A percentile compares a stretch with the other conserved stretches of the same genome.
phyloP scores from a whole-genome alignment of 2,113 vertebrate genomes.

The Chunga burmeisteri region DNA sequence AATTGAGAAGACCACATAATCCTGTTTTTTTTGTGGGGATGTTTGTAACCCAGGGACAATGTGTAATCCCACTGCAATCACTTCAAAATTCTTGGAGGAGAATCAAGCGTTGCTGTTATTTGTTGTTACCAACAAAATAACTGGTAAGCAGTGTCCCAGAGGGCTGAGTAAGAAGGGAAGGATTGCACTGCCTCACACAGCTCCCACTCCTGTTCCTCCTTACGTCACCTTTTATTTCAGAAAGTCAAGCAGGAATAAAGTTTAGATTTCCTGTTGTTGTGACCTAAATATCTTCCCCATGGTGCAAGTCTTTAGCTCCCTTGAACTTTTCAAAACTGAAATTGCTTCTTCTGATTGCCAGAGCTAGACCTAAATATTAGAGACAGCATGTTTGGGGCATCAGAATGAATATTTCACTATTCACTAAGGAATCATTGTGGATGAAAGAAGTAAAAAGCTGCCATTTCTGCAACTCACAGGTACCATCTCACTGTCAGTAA shows the following conservation, averaged over 20 bases:
- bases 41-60: not conserved
- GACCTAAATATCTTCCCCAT: not conserved
- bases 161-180: not conserved
- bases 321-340: not conserved
- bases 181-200: not conserved
- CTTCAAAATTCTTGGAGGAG: not conserved
- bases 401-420: not conserved
- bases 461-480: not conserved
- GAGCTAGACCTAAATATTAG: not conserved
- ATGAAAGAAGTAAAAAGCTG: not conserved
- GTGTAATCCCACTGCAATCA: not conserved
- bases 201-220: not conserved
- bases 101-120: not conserved
- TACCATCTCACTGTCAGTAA: not conserved
- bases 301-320: not conserved
- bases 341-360: not conserved
- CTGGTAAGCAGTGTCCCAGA: not conserved
- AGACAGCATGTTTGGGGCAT: not conserved
- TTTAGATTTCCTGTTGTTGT: not conserved
- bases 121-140: not conserved
- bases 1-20: not conserved
- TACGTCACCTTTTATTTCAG: not conserved
- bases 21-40: constrained; percentile 34
- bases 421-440: not conserved
- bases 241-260: not conserved